Evolutionary conservation across 2,113 vertebrate species (phyloP).

Genomic region (Cyrtonyx montezumae): DNA sequence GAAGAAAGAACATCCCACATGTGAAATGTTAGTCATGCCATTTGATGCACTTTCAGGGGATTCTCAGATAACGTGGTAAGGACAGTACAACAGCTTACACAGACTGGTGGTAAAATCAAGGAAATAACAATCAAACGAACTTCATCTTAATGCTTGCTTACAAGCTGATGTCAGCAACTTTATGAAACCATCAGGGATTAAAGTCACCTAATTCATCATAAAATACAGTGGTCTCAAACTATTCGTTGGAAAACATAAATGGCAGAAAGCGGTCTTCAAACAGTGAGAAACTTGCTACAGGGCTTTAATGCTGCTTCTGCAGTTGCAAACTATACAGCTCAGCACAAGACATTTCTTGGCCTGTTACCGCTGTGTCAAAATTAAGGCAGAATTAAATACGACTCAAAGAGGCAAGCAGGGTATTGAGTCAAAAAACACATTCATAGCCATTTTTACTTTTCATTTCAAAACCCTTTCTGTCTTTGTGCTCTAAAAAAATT

Average conservation of each 20-base stretch:
- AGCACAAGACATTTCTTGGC: not conserved
- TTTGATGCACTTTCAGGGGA: not conserved
- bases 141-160: not conserved
- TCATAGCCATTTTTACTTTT: not conserved
- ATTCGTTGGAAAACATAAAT: not conserved
- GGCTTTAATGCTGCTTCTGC: not conserved
- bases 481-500: constrained; percentile 8
- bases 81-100: not conserved
- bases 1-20: constrained; percentile 24
- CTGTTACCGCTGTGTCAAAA: not conserved
- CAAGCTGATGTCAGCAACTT: not conserved
- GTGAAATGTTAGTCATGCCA: not conserved
- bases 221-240: not conserved
- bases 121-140: not conserved
- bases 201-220: not conserved
- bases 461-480: not conserved
- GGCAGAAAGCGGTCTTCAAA: not conserved
- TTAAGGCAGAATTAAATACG: constrained; percentile 4
- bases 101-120: not conserved
- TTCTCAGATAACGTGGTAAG: not conserved
- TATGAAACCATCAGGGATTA: not conserved
- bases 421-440: not conserved
- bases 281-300: not conserved
- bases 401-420: not conserved
- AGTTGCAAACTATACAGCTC: not conserved